Evolutionary conservation across 2,113 vertebrate species (phyloP), one percentile per base, ranked within the genome.

Genomic region (Trachemys scripta): DNA sequence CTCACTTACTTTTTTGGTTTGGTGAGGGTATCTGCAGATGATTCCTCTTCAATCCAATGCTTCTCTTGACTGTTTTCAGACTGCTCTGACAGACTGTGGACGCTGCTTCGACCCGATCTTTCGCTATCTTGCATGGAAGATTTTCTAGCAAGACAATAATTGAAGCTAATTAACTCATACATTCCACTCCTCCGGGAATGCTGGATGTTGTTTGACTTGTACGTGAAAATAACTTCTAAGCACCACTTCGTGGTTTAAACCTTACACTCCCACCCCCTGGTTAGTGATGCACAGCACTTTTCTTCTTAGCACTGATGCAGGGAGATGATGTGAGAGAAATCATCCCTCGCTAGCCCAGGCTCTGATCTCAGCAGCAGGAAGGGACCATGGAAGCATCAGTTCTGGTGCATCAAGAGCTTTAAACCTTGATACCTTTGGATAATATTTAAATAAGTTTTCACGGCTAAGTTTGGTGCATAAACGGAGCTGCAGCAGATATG

Each of bases 1-100:
- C 53, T 62, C 53, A 78, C 93, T 97, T 97, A 99, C 99, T 90
- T 95, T 96, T 98, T 98, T 2, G 85, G 45, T 27, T 95, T 90
- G 92, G 94, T 81, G 95, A 94, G 89, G 87, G 84, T 62, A 80
- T 69, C 88, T 84, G 90, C 84, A 92, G 84, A 95, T 24, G 95
- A 93, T 85, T 96, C 91, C 10, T 95, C 88, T 88, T 94, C 96
- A 31, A 45, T 72, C 95, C 97, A 82, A 84, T 87, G 96, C 97
- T 87, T 97, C 89, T 98, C 98, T 16, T 75, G 92, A 13, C 42
- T 93, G 84, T 85, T 94, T 80, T 96, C 97, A 19, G 86, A 94
- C n/a, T 96, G 97, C 47, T 97, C 97, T 3, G 94, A 97, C 29
- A 51, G 95, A 16, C 95, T 97, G 85, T 90, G 97, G 69, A 96